A percentile compares a stretch with the other conserved stretches of the same genome.
Evolutionary conservation across 2,113 vertebrate species (phyloP).

Genomic region (Tauraco erythrolophus): DNA sequence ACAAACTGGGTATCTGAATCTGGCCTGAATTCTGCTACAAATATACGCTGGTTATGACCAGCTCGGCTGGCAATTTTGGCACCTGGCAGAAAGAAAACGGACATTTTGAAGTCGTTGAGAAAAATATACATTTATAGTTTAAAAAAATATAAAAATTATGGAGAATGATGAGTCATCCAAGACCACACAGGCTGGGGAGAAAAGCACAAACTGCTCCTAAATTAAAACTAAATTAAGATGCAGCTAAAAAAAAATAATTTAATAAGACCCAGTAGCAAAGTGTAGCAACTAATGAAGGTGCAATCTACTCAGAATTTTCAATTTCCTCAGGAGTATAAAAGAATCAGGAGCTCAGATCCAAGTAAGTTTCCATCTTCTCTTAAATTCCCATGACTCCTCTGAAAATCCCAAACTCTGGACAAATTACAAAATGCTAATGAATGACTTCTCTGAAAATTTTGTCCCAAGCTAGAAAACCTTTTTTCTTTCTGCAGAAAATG

Average conservation of each 20-base stretch:
- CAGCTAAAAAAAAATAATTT: not conserved
- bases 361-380: not conserved
- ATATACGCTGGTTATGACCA: constrained; percentile 94
- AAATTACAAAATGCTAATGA: not conserved
- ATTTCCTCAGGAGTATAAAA: not conserved
- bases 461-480: not conserved
- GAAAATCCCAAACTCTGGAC: not conserved
- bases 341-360: not conserved
- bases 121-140: not conserved
- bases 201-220: not conserved
- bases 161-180: not conserved
- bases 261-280: not conserved
- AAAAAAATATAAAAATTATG: not conserved
- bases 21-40: constrained; percentile 97
- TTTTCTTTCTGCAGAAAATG: not conserved
- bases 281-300: not conserved
- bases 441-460: not conserved
- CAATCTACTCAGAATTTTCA: not conserved
- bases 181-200: not conserved
- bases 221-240: not conserved
- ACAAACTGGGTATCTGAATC: constrained; percentile 98
- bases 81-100: constrained; percentile 77
- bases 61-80: constrained; percentile 92
- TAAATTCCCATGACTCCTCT: not conserved
- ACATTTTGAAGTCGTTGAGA: not conserved